A percentile compares a stretch with the other conserved stretches of the same genome.
Conservation (phyloP, 2,888 invertebrate species). For the Deilephila elpenor region DNA sequence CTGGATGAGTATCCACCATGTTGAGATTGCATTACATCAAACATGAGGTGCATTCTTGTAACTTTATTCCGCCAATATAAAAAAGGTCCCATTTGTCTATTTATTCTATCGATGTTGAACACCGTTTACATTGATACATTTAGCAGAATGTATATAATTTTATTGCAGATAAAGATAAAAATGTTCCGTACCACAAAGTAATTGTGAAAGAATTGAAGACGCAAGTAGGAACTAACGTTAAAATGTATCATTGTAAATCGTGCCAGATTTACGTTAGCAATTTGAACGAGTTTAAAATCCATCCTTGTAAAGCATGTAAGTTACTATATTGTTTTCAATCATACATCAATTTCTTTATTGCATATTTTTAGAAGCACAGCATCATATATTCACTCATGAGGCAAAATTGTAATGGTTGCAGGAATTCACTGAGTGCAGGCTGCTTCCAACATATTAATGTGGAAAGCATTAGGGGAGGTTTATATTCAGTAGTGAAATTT, state of each 20-base stretch:
- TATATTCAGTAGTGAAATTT: too few species aligned
- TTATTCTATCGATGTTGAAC: too few species aligned
- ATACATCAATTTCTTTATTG: neutral
- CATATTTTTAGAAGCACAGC: neutral
- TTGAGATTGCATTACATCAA: too few species aligned
- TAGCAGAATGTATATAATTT: neutral
- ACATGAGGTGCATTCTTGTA: too few species aligned
- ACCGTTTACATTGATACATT: neutral
- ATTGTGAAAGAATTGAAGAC: slow-evolving; percentile 62
- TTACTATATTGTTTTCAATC: slow-evolving; percentile 34
- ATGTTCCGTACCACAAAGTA: slow-evolving; percentile 66
- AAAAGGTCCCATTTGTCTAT: too few species aligned
- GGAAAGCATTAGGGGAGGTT: too few species aligned
- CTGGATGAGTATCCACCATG: too few species aligned
- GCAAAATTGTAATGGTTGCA: too few species aligned
- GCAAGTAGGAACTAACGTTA: slow-evolving; percentile 54
- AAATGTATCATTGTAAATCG: slow-evolving; percentile 68
- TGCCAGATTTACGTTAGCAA: slow-evolving; percentile 64
- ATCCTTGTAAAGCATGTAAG: slow-evolving; percentile 72
- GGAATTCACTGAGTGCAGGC: too few species aligned
- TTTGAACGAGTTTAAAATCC: slow-evolving; percentile 64
- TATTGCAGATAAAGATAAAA: slow-evolving; percentile 54
- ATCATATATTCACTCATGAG: too few species aligned
- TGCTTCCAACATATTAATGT: too few species aligned
- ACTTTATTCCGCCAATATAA: too few species aligned